Evolutionary conservation across 2,888 invertebrate genomes (phyloP).

Genomic region (Crioceris asparagi): DNA sequence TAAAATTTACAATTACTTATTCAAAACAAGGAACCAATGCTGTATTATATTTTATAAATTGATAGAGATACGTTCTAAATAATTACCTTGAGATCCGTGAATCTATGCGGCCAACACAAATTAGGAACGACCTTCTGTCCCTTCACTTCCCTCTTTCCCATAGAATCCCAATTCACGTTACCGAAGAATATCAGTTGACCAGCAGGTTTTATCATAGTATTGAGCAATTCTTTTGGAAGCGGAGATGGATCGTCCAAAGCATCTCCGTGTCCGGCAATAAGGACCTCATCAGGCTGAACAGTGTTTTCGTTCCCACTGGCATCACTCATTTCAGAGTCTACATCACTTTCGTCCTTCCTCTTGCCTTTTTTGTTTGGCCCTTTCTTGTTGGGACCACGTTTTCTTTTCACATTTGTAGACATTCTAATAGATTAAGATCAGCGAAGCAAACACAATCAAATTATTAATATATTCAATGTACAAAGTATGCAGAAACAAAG

Average conservation of each 20-base stretch:
- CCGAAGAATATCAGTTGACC: constrained; percentile 75
- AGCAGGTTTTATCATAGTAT: constrained; percentile 53
- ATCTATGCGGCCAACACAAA: constrained; percentile 72
- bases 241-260: constrained; percentile 48
- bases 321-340: constrained; percentile 38
- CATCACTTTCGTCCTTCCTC: constrained; percentile 36
- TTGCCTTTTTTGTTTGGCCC: constrained; percentile 30
- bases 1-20: too few species aligned
- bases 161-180: constrained; percentile 82
- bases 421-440: constrained; percentile 15
- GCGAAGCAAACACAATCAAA: constrained; percentile 3
- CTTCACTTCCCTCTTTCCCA: constrained; percentile 71
- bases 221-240: constrained; percentile 56
- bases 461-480: too few species aligned
- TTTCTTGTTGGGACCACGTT: constrained; percentile 34
- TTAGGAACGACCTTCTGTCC: constrained; percentile 55
- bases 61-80: too few species aligned
- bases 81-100: constrained; percentile 57
- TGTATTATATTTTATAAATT: too few species aligned
- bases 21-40: too few species aligned
- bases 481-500: background rate
- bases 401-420: constrained; percentile 35
- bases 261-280: constrained; percentile 43
- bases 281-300: constrained; percentile 43
- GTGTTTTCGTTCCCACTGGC: constrained; percentile 33